Evolutionary conservation across 2,797 vertebrate genomes (phyloP).

Genomic region (Naso thynnoides): DNA sequence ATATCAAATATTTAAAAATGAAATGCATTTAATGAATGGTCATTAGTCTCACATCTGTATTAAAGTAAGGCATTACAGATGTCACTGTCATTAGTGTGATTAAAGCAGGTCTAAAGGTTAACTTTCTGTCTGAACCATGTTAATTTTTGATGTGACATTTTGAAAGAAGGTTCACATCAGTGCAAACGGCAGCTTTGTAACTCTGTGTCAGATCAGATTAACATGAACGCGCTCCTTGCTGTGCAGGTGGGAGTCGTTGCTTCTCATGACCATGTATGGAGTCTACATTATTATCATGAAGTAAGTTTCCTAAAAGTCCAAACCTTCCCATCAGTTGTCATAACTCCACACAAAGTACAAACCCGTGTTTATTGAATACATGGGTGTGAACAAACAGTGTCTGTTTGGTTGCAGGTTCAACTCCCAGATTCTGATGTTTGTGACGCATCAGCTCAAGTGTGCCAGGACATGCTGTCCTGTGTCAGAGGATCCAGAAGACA

Average conservation of each 20-base stretch:
- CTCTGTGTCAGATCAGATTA: slow-evolving; percentile 12
- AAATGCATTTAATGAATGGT: background rate
- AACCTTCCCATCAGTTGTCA: background rate
- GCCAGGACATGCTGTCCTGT: slow-evolving; percentile 64
- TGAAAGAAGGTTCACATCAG: background rate
- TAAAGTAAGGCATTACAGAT: background rate
- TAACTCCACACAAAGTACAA: background rate
- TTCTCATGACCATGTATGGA: slow-evolving; percentile 85
- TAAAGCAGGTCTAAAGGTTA: background rate
- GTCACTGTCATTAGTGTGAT: background rate
- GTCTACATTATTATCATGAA: slow-evolving; percentile 89
- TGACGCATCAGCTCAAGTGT: slow-evolving; percentile 61
- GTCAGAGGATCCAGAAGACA: slow-evolving; percentile 63
- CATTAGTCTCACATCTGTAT: background rate
- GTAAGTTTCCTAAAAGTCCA: slow-evolving; percentile 69
- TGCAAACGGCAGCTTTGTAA: background rate
- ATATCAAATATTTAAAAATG: background rate
- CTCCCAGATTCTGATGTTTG: slow-evolving; percentile 75
- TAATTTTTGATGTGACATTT: background rate
- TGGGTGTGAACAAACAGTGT: background rate
- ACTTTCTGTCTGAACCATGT: too few species aligned
- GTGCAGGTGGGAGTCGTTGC: slow-evolving; percentile 86
- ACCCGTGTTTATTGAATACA: too few species aligned
- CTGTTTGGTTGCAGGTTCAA: slow-evolving; percentile 81
- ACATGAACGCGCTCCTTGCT: slow-evolving; percentile 5